Percentiles rank a stretch among this genome's conserved stretches.
Conservation (phyloP, 53 echinoderm and acorn worm genomes). For the Luidia sarsii region DNA sequence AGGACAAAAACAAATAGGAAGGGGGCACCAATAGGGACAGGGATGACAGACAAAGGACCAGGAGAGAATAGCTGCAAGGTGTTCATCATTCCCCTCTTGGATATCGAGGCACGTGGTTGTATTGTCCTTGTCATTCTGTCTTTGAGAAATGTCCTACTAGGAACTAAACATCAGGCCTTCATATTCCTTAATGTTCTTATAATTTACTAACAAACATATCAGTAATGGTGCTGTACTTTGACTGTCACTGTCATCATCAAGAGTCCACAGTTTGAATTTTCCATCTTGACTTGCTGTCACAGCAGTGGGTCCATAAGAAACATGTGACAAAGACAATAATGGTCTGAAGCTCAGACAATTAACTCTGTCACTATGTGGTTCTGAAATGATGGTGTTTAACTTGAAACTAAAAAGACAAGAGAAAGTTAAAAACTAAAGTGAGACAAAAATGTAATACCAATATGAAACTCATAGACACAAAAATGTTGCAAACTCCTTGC, state of each 20-base stretch:
- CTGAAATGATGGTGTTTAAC: slow-evolving; percentile 82
- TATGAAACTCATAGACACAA: background rate
- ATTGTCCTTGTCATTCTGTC: too few species aligned
- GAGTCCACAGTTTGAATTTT: slow-evolving; percentile 83
- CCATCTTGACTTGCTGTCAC: slow-evolving; percentile 73
- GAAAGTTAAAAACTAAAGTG: background rate
- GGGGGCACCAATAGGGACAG: too few species aligned
- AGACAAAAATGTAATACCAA: background rate
- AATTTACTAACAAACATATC: too few species aligned
- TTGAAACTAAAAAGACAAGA: slow-evolving; percentile 59
- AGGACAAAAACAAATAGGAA: too few species aligned
- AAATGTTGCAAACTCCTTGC: background rate
- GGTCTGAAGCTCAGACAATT: slow-evolving; percentile 67
- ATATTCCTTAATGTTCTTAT: too few species aligned
- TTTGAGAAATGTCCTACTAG: too few species aligned
- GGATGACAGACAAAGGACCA: too few species aligned
- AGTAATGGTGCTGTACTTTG: slow-evolving; percentile 75
- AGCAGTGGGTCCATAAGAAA: slow-evolving; percentile 50
- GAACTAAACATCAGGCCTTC: too few species aligned
- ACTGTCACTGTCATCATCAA: slow-evolving; percentile 66
- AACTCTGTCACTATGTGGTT: slow-evolving; percentile 66
- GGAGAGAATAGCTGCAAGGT: too few species aligned
- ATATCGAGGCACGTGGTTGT: too few species aligned
- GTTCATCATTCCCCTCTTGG: too few species aligned
- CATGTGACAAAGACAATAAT: slow-evolving; percentile 13